Evolutionary conservation across 2,797 vertebrate genomes (phyloP).

Genomic region (Enteromius thamalakanensis): DNA sequence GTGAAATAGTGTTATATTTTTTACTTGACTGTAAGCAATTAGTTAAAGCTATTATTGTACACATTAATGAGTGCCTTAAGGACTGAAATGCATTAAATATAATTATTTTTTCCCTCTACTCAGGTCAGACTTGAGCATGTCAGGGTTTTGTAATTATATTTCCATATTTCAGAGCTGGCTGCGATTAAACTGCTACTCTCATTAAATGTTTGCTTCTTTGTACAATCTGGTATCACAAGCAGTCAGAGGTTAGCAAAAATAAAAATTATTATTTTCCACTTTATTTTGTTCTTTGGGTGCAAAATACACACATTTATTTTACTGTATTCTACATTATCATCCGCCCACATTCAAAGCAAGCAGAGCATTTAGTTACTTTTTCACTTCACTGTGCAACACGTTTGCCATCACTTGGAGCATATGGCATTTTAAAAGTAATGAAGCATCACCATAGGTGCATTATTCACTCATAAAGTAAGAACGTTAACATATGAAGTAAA

Average conservation of each 20-base stretch:
- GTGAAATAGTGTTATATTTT: neutral
- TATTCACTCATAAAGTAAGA: neutral
- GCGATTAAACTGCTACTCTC: neutral
- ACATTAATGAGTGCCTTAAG: neutral
- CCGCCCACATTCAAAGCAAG: neutral
- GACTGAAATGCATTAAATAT: neutral
- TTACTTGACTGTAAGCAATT: neutral
- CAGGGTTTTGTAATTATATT: neutral
- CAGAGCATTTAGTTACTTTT: neutral
- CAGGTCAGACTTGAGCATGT: conserved; percentile 1
- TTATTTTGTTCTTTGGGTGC: neutral
- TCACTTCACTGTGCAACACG: neutral
- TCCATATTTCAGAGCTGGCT: neutral
- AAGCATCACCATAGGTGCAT: neutral
- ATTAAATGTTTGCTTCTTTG: neutral
- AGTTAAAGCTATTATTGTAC: neutral
- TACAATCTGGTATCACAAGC: neutral
- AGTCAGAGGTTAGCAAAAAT: neutral
- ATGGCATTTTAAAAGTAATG: neutral
- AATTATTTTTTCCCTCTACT: neutral
- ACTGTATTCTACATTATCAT: neutral
- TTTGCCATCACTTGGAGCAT: neutral
- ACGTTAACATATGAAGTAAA: neutral
- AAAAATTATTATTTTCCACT: neutral
- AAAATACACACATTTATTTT: neutral